Percentiles rank a stretch among this genome's conserved stretches.
phyloP scores from a whole-genome alignment of 2,113 vertebrate genomes.

The Cochlearius cochlearius region DNA sequence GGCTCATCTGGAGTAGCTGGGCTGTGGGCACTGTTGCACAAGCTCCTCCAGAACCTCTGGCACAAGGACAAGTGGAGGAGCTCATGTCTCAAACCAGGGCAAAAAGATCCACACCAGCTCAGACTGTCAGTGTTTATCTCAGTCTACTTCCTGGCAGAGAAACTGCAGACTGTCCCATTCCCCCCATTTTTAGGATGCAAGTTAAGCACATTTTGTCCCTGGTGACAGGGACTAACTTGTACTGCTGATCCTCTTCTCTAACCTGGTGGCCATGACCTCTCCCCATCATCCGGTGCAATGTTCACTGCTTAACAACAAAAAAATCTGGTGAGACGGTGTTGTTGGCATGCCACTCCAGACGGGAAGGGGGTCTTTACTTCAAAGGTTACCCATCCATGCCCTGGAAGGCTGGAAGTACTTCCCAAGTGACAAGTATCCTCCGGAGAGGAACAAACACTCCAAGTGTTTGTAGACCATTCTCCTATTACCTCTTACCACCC shows the following conservation, averaged over 20 bases:
- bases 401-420: slow-evolving; percentile 23
- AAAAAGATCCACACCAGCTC: background rate
- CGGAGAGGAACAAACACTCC: slow-evolving; percentile 39
- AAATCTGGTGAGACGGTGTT: rapidly evolving
- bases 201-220: background rate
- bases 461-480: slow-evolving; percentile 30
- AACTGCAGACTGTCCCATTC: background rate
- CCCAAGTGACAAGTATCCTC: background rate
- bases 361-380: background rate
- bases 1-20: background rate
- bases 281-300: rapidly evolving
- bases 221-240: background rate
- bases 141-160: rapidly evolving
- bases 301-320: background rate
- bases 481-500: background rate
- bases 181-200: background rate
- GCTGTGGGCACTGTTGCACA: background rate
- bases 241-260: background rate
- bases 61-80: background rate
- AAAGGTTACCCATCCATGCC: slow-evolving; percentile 12
- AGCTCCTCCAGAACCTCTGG: background rate
- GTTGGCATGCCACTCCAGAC: background rate
- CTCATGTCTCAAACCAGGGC: background rate
- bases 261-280: background rate
- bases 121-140: background rate